A percentile compares a stretch with the other conserved stretches of the same genome.
These are phyloP conservation scores for Brachypodius melanocephalos DNA, from an alignment of 2,113 vertebrate species.

Conservation along the genomic window DNA sequence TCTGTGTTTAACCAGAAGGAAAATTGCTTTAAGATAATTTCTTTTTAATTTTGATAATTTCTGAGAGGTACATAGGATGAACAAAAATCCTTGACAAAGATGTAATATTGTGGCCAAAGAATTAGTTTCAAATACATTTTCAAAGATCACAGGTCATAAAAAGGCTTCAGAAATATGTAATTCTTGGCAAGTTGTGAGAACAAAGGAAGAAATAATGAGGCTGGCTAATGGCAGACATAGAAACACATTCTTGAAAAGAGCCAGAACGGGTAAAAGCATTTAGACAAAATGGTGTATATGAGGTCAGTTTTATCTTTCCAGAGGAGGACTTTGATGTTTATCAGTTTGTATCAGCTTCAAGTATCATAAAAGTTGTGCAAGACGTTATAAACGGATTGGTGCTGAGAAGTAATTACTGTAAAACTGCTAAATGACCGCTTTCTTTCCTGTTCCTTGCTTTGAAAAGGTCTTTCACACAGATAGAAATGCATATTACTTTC, in stretches of 20 bases:
- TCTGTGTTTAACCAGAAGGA: not conserved
- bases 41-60: not conserved
- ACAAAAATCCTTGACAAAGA: not conserved
- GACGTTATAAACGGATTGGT: accelerated
- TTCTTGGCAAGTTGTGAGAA: not conserved
- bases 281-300: not conserved
- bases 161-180: not conserved
- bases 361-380: not conserved
- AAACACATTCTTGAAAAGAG: not conserved
- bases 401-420: not conserved
- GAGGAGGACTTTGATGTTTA: not conserved
- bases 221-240: not conserved
- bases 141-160: not conserved
- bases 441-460: not conserved
- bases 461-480: not conserved
- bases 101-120: not conserved
- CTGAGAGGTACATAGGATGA: not conserved
- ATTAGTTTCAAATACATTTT: not conserved
- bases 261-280: not conserved
- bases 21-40: not conserved
- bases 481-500: not conserved
- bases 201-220: not conserved
- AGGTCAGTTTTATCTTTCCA: not conserved
- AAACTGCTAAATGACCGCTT: not conserved
- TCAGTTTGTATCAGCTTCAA: not conserved